These are phyloP conservation scores for Eubucco bourcierii DNA, from an alignment of 2,113 vertebrate species.

Conservation along the genomic window DNA sequence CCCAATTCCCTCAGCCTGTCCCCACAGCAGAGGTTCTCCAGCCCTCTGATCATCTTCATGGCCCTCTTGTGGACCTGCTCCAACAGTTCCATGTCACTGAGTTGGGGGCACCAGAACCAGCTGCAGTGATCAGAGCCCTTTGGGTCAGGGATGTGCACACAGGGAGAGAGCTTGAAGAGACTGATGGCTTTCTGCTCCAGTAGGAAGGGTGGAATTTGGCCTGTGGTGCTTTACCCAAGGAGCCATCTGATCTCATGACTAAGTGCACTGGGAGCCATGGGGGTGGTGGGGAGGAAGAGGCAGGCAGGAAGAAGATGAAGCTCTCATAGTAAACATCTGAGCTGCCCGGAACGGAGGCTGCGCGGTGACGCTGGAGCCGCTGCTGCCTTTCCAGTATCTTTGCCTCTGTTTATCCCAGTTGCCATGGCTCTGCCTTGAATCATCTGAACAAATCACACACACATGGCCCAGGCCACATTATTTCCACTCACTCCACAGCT, in stretches of 20 bases:
- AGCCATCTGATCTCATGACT: conserved; percentile 30
- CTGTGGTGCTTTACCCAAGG: background rate
- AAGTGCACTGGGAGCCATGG: background rate
- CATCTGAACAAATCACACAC: conserved; percentile 69
- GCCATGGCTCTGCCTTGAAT: conserved; percentile 66
- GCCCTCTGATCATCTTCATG: no score
- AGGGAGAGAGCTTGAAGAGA: background rate
- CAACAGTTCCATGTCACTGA: no score
- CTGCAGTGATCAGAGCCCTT: background rate
- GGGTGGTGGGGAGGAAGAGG: conserved; percentile 29
- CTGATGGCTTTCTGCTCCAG: conserved; percentile 6
- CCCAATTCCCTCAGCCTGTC: no score
- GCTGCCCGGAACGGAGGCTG: conserved; percentile 39
- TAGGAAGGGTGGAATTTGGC: conserved; percentile 40
- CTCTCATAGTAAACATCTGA: conserved; percentile 61
- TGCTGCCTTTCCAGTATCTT: conserved; percentile 64
- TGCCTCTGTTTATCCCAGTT: conserved; percentile 71
- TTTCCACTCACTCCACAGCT: conserved; percentile 46
- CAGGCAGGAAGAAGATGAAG: conserved; percentile 36
- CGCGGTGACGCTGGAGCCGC: conserved; percentile 37
- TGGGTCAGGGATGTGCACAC: background rate
- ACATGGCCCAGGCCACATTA: conserved; percentile 50
- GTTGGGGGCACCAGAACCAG: no score
- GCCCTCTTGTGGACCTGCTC: no score
- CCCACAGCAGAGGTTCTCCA: no score